Evolutionary conservation across 1,140 invertebrate genomes (phyloP).

Genomic region (Drosophila virilis): DNA sequence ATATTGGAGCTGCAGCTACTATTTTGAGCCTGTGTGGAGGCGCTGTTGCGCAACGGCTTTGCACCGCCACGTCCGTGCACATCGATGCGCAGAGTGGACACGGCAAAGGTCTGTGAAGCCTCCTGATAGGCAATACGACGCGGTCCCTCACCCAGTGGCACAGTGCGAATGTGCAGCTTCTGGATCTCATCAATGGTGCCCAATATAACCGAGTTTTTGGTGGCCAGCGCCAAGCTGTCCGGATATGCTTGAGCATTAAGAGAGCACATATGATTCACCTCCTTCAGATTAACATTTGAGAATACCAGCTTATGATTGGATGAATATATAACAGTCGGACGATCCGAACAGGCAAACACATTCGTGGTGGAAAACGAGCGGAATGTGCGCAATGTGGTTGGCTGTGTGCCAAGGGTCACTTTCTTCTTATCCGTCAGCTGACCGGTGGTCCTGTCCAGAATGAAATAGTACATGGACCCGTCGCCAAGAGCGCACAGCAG

Average conservation of each 20-base stretch:
- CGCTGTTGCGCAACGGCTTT: slow-evolving; percentile 89
- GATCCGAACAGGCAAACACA: slow-evolving; percentile 99
- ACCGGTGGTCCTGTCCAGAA: slow-evolving; percentile 90
- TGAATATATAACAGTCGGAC: slow-evolving; percentile 99
- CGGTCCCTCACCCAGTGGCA: slow-evolving; percentile 97
- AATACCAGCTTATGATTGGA: slow-evolving; percentile 99
- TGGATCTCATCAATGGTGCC: slow-evolving; percentile 99
- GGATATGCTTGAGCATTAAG: slow-evolving; percentile 97
- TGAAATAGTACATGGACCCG: slow-evolving; percentile 99
- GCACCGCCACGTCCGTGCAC: slow-evolving; percentile 90
- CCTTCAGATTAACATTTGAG: slow-evolving; percentile 99
- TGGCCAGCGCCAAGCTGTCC: slow-evolving; percentile 96
- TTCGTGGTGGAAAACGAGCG: slow-evolving; percentile 96
- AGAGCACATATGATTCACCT: slow-evolving; percentile 99
- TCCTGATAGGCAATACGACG: slow-evolving; percentile 98
- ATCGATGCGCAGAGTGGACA: slow-evolving; percentile 95
- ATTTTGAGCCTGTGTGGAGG: slow-evolving; percentile 90
- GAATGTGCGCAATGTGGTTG: slow-evolving; percentile 96
- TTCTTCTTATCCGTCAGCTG: slow-evolving; percentile 93
- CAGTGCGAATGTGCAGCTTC: slow-evolving; percentile 98
- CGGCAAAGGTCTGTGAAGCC: slow-evolving; percentile 96
- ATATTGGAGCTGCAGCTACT: slow-evolving; percentile 85
- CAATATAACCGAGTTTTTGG: slow-evolving; percentile 96
- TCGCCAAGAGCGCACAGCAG: slow-evolving; percentile 97
- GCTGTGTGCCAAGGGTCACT: slow-evolving; percentile 98